Conservation (phyloP, 2,888 invertebrate species). For the Dorcus parallelipipedus region DNA sequence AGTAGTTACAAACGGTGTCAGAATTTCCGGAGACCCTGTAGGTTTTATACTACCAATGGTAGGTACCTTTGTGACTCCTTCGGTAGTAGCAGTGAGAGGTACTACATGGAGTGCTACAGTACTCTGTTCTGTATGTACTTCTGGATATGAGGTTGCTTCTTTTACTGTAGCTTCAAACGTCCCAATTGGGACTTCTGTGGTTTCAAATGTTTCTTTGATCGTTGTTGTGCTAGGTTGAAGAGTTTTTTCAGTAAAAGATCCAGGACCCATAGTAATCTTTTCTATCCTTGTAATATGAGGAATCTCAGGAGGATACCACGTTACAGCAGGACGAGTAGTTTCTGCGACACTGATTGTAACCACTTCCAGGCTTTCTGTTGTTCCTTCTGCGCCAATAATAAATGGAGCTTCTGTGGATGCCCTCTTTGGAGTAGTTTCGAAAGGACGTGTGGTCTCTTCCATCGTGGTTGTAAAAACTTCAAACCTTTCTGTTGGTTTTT, state of each 20-base stretch:
- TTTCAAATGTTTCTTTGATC: not conserved
- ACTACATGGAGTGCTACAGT: not conserved
- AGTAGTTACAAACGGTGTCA: not conserved
- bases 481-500: not conserved
- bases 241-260: too few relatives aligned
- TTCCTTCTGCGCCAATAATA: not conserved
- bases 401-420: not conserved
- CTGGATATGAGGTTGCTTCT: constrained; percentile 2
- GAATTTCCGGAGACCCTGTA: constrained; percentile 1
- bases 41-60: too few relatives aligned
- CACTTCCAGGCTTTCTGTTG: not conserved
- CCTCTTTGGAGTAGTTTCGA: too few relatives aligned
- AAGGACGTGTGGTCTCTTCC: not conserved
- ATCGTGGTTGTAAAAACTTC: not conserved
- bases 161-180: constrained; percentile 3
- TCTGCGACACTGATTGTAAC: not conserved
- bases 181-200: not conserved
- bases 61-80: constrained; percentile 3
- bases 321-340: not conserved
- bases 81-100: not conserved
- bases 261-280: too few relatives aligned
- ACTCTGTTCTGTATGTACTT: not conserved
- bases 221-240: too few relatives aligned
- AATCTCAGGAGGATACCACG: too few relatives aligned
- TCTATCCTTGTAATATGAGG: too few relatives aligned